Base-by-base conservation (phyloP, 2,113 vertebrate species). In the Lagenorhynchus albirostris region DNA sequence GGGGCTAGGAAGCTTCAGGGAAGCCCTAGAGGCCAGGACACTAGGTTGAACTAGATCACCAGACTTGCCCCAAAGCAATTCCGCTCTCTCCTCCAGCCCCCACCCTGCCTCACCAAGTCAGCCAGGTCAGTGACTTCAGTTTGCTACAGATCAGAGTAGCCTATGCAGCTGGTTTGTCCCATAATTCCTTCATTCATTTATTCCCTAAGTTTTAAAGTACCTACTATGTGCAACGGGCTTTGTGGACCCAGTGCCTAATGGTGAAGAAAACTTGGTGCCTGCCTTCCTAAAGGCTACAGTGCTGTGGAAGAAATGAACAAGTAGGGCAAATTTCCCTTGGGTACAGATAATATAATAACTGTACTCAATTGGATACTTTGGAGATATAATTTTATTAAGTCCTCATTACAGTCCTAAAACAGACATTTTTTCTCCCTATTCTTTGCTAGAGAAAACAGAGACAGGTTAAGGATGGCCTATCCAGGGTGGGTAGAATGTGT, bases 371-470 rank as follows among this genome's bases (percentile, higher is more conserved):
- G 62, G 62, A 31, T 50, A 31, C 44, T 85, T 92, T 23, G 13
- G 17, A 68, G 13, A 31, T 50, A 13, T 4, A 2, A 70, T 79
- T 97, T 81, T 44, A 77, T 47, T 26, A 79, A 74, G 63, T 77
- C 47, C 53, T 91, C 14, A 26, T 5, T 14, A 8, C 5, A 50
- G 3, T 21, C 31, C 71, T 58, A 33, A 63, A 82, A 63, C 44
- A 86, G 36, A n/a, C n/a, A 53, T 11, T 67, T 36, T 91, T 65
- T n/a, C 79, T 73, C 23, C 14, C 74, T 62, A 0, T 8, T 91
- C 53, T 86, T 71, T 58, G 26, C 26, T 84, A 26, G 44, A 67
- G 85, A 58, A 84, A 81, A 89, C 60, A 5, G 18, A 92, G 67
- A 53, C 44, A 73, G 17, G 5, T 67, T 73, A 33, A 68, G 31